Evolutionary conservation across 2,888 invertebrate genomes (phyloP).

Genomic region (Nephrocerus scutellatus): DNA sequence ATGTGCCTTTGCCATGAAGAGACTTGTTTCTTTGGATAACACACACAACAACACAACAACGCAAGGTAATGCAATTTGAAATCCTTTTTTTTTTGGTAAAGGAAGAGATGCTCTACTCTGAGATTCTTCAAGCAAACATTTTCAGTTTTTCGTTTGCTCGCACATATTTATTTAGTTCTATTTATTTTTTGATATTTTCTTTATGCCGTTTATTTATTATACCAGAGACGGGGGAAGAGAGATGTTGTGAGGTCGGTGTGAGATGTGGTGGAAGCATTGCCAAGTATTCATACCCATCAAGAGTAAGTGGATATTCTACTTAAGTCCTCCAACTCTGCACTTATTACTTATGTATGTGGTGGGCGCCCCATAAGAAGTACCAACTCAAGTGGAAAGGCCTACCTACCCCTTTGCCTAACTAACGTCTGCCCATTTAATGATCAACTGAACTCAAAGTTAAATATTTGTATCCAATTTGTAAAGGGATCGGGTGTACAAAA

Average conservation of each 20-base stretch:
- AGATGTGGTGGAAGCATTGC: slow-evolving; percentile 29
- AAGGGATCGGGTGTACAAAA: too few species aligned
- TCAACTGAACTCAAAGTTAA: too few species aligned
- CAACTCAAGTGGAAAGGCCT: too few species aligned
- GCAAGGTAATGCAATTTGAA: slow-evolving; percentile 42
- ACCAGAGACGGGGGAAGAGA: slow-evolving; percentile 33
- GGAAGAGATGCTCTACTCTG: neutral
- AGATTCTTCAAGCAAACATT: slow-evolving; percentile 5
- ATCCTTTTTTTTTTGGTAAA: slow-evolving; percentile 32
- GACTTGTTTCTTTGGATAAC: too few species aligned
- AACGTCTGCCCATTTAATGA: too few species aligned
- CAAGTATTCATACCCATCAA: slow-evolving; percentile 30
- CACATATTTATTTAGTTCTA: slow-evolving; percentile 32
- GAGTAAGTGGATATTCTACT: slow-evolving; percentile 34
- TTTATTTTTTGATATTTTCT: slow-evolving; percentile 37
- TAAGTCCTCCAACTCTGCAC: slow-evolving; percentile 20
- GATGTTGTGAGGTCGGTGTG: slow-evolving; percentile 25
- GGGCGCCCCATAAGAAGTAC: too few species aligned
- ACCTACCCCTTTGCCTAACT: too few species aligned
- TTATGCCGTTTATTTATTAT: slow-evolving; percentile 38
- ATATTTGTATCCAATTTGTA: too few species aligned
- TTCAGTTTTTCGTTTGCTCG: slow-evolving; percentile 27
- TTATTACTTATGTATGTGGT: too few species aligned
- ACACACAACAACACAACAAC: too few species aligned
- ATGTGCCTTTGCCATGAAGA: slow-evolving; percentile 41